Evolutionary conservation across 2,113 vertebrate species (phyloP), one percentile per base, ranked within the genome.

Genomic region (Nannospalax galili): DNA sequence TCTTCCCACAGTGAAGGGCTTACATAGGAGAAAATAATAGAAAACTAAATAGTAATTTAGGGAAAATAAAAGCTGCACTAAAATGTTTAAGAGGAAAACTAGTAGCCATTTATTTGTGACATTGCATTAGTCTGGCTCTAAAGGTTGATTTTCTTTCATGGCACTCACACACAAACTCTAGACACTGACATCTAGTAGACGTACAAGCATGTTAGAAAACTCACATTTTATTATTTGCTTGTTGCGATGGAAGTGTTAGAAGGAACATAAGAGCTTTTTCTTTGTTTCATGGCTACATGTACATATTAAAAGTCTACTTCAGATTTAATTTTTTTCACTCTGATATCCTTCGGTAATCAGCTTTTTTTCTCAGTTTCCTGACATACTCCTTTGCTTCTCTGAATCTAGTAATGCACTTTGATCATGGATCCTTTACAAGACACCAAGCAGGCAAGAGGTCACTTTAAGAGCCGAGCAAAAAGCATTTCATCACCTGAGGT

Each of bases 31-130:
- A 97, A 96, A 88, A 92, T 94, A 95, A 94, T 86, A 93, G 81
- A 75, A 95, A 95, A 56, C 90, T 87, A 92, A 95, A 77, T 96
- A 77, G 91, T 96, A 88, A 84, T 97, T 98, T 98, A 98, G 97
- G 97, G 93, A 98, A 95, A 97, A 96, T 95, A 95, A 97, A 97
- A 98, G 93, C 97, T 98, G 98, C 97, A 98, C 96, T 98, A 97
- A 97, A 52, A 94, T 81, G 97, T 97, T 97, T 97, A 97, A 96
- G 92, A 97, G 90, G 95, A 98, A 92, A 92, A 95, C 88, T 96
- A 87, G 95, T 98, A 97, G 64, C 97, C 95, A 95, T 98, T 97
- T 96, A 93, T 97, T 92, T 95, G 92, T 96, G 30, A 96, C 93
- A 73, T 96, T 94, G 93, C 93, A 92, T 98, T 97, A 92, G 79